Percentiles rank a stretch among this genome's conserved stretches.
phyloP scores from a whole-genome alignment of 1,140 invertebrate genomes.

The Drosophila albomicans region DNA sequence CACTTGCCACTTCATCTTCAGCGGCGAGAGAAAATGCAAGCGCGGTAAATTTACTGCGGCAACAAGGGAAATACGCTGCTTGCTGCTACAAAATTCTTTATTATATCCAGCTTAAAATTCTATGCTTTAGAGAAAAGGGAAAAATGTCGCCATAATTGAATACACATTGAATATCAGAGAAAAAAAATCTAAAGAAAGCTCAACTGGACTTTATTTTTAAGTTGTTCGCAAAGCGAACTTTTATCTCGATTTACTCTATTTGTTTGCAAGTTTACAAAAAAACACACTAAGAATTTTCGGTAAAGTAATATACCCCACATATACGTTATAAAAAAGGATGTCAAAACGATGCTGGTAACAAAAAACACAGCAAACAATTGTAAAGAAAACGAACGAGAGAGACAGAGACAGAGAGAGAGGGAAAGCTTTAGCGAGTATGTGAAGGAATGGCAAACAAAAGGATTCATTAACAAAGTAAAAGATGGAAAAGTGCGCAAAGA shows the following conservation, averaged over 20 bases:
- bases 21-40: not conserved
- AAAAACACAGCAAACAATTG: conserved; percentile 15
- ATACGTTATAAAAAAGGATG: conserved; percentile 19
- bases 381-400: not conserved
- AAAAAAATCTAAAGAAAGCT: not conserved
- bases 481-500: conserved; percentile 61
- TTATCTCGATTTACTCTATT: not conserved
- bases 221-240: not conserved
- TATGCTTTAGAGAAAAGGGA: too few relatives aligned
- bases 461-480: conserved; percentile 82
- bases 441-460: conserved; percentile 75
- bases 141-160: not conserved
- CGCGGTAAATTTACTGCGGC: not conserved
- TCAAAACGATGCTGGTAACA: conserved; percentile 17
- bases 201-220: too few relatives aligned
- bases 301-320: conserved; percentile 20
- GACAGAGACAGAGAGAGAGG: not conserved
- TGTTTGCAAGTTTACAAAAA: not conserved
- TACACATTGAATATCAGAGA: not conserved
- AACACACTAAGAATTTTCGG: not conserved
- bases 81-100: not conserved
- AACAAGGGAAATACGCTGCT: not conserved
- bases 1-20: not conserved
- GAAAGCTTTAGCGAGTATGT: conserved; percentile 36
- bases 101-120: too few relatives aligned